Conservation (phyloP, 2,797 vertebrate species). For the Cuculus canorus region DNA sequence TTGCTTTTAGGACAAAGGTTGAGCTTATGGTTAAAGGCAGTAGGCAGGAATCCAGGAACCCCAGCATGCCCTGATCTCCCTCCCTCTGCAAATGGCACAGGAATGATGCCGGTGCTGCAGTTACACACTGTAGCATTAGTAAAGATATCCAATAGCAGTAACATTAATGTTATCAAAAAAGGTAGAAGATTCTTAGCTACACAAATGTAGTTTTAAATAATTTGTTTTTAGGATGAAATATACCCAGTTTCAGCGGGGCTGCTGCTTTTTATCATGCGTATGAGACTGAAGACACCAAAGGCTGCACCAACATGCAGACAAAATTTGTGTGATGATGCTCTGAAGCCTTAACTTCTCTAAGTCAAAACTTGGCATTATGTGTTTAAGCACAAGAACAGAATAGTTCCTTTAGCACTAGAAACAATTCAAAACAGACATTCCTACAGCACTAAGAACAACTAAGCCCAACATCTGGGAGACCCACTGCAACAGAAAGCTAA, state of each 20-base stretch:
- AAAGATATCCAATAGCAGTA: not conserved
- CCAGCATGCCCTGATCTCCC: rapidly evolving
- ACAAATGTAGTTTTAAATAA: not conserved
- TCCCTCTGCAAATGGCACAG: not conserved
- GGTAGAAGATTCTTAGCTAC: not conserved
- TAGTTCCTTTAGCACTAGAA: not conserved
- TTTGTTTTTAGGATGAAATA: not conserved
- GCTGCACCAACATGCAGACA: not conserved
- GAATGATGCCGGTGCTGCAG: not conserved
- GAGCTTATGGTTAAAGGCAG: not conserved
- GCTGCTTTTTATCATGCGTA: not conserved
- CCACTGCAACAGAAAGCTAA: not conserved
- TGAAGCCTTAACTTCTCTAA: not conserved
- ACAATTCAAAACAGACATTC: not conserved
- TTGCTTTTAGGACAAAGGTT: not conserved
- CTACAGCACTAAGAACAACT: not conserved
- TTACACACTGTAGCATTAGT: not conserved
- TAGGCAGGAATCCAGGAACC: not conserved
- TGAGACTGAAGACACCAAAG: not conserved
- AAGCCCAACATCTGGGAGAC: not conserved
- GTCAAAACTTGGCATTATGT: not conserved
- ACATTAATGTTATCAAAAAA: not conserved
- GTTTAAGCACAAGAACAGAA: not conserved
- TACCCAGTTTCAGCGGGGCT: not conserved
- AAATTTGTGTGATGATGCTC: not conserved